A percentile compares a stretch with the other conserved stretches of the same genome.
phyloP scores from a whole-genome alignment of 2,797 vertebrate species.

The Myripristis murdjan region DNA sequence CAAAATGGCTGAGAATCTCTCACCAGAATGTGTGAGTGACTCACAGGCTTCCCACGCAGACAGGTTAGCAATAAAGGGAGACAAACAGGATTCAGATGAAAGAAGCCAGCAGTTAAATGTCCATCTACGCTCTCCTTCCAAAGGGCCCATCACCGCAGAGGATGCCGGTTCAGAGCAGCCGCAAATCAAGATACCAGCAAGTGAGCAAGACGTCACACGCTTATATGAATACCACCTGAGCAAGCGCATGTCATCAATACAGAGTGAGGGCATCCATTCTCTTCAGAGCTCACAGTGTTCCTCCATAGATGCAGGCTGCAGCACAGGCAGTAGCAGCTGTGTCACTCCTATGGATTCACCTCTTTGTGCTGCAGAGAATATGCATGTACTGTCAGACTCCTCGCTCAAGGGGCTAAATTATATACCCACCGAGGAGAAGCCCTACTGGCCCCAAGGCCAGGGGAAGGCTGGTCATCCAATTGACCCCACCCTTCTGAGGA shows the following conservation, averaged over 20 bases:
- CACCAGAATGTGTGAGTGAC: constrained; percentile 84
- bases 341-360: constrained; percentile 95
- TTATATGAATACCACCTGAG: constrained; percentile 93
- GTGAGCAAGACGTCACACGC: constrained; percentile 87
- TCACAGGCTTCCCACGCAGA: constrained; percentile 86
- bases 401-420: constrained; percentile 89
- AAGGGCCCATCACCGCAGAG: constrained; percentile 85
- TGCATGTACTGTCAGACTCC: constrained; percentile 90
- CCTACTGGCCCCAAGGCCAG: constrained; percentile 83
- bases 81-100: constrained; percentile 82
- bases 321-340: constrained; percentile 93
- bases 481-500: constrained; percentile 90
- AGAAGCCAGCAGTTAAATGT: constrained; percentile 87
- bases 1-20: constrained; percentile 87
- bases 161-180: constrained; percentile 83
- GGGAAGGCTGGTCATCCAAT: constrained; percentile 86
- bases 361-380: constrained; percentile 90
- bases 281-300: constrained; percentile 97
- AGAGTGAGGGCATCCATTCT: constrained; percentile 94
- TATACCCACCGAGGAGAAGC: constrained; percentile 89
- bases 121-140: constrained; percentile 86
- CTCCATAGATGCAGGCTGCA: constrained; percentile 96
- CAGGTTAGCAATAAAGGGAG: constrained; percentile 86
- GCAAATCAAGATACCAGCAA: constrained; percentile 83
- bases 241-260: constrained; percentile 96